phyloP scores from a whole-genome alignment of 2,888 invertebrate species.

The Pristionchus exspectatus region DNA sequence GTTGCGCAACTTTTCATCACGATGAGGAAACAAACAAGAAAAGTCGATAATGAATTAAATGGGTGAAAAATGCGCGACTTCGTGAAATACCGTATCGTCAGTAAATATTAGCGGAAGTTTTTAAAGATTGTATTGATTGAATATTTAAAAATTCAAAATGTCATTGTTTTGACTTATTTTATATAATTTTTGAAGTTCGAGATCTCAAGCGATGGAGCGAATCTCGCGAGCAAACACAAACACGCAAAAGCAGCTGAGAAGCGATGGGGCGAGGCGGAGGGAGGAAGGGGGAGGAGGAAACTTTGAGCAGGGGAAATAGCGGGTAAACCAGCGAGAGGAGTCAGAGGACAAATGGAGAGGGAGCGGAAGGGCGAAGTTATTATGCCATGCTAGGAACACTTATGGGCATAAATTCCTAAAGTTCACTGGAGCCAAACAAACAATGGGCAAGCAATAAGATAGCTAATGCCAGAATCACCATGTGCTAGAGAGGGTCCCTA shows the following conservation, averaged over 20 bases:
- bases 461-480: no score
- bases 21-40: conserved; percentile 29
- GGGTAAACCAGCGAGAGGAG: conserved; percentile 15
- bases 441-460: no score
- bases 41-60: conserved; percentile 9
- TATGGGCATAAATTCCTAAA: not conserved
- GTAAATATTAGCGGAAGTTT: not conserved
- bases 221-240: conserved; percentile 31
- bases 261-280: conserved; percentile 15
- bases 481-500: no score
- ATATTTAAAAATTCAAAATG: not conserved
- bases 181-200: not conserved
- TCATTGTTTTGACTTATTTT: not conserved
- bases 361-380: conserved; percentile 25
- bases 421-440: no score
- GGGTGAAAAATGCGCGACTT: not conserved
- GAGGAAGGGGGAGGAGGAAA: not conserved
- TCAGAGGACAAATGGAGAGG: not conserved
- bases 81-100: not conserved
- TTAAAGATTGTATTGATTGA: conserved; percentile 6
- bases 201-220: not conserved
- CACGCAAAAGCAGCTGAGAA: conserved; percentile 40
- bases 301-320: not conserved
- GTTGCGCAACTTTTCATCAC: not conserved
- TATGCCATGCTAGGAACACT: not conserved